Base-by-base conservation (phyloP, 2,888 invertebrate genomes). In the Watsonalla binaria region DNA sequence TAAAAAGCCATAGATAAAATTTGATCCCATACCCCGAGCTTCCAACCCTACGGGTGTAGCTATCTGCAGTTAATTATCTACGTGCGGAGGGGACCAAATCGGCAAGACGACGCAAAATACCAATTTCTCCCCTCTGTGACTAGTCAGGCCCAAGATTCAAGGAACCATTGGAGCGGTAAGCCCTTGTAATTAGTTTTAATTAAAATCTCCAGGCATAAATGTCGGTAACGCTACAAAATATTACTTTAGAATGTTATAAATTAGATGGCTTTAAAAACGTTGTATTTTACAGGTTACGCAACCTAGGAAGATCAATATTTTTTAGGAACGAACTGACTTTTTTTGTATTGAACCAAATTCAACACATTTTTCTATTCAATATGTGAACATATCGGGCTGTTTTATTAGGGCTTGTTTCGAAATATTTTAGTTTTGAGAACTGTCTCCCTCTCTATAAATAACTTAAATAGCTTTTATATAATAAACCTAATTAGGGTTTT, bases 61-160 rank as follows among this genome's bases (percentile, higher is more conserved):
- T 88, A 87, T 86, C 87, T 88, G 84, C 84, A 88, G 89, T 90
- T 90, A 89, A 89, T 89, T 90, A 88, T 87, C 88, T 85, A 68
- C 67, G 76, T 76, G 78, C 63, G 64, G 76, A 83, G 87, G 84
- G 80, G 78, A 72, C 73, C 70, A 63, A 69, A 71, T 74, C 81
- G 80, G 82, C 80, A 81, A 82, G 80, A 79, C 76, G 70, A 74
- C 78, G 77, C 79, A 76, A 82, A 76, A 78, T 78, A 77, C 78
- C 85, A 77, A 82, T 81, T 78, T 75, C 82, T 79, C 82, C 86
- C 83, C 37, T 37, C 78, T 59, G 69, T 65, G 58, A 65, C 73
- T 70, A 74, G 66, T 74, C 64, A 70, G 72, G 69, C 65, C 71
- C 67, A 75, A 82, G 81, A 81, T 82, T 79, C 78, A 69, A 66